Conservation (phyloP, 2,888 invertebrate genomes). For the Sphaeridia pumilis region DNA sequence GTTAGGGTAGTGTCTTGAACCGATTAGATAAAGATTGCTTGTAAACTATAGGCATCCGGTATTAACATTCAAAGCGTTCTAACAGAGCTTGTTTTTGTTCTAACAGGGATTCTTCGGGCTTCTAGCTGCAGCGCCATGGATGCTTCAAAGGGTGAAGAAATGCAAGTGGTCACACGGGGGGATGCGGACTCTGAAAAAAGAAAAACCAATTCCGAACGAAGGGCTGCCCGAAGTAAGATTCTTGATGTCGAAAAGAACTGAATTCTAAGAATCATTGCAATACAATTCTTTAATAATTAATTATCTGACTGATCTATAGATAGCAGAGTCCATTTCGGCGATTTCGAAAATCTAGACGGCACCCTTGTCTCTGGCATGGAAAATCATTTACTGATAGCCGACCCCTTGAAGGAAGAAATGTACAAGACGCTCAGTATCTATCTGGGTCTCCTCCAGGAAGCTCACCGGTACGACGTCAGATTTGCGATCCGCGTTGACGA, state of each 20-base stretch:
- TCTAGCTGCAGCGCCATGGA: constrained; percentile 6
- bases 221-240: constrained; percentile 20
- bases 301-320: constrained; percentile 14
- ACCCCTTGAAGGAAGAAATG: constrained; percentile 24
- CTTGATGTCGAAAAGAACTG: no score
- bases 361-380: constrained; percentile 14
- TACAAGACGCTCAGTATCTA: constrained; percentile 25
- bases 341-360: constrained; percentile 19
- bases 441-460: constrained; percentile 32
- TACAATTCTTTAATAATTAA: background rate
- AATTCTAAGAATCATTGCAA: background rate
- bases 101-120: background rate
- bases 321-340: constrained; percentile 32
- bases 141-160: constrained; percentile 6
- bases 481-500: constrained; percentile 24
- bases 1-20: no score
- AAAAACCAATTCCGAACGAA: constrained; percentile 11
- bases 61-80: no score
- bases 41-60: no score
- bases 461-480: constrained; percentile 28
- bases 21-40: no score
- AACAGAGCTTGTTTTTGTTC: background rate
- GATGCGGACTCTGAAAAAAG: constrained; percentile 7
- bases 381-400: constrained; percentile 26
- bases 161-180: constrained; percentile 10